phyloP scores from a whole-genome alignment of 2,888 invertebrate genomes.

The Hyles lineata region DNA sequence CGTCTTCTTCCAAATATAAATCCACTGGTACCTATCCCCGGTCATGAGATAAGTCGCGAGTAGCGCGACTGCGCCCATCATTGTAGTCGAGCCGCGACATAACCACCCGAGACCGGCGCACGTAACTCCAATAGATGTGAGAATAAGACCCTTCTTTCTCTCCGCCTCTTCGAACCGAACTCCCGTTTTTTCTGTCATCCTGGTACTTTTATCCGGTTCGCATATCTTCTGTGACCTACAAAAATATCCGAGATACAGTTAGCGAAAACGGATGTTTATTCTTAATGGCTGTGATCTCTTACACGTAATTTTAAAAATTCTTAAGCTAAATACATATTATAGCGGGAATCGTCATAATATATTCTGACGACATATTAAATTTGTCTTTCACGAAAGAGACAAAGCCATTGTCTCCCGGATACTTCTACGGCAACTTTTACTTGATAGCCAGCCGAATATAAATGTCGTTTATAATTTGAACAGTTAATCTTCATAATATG shows the following conservation, averaged over 20 bases:
- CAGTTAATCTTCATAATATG: too few relatives aligned
- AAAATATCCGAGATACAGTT: constrained; percentile 19
- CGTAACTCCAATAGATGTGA: constrained; percentile 55
- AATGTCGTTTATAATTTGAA: too few relatives aligned
- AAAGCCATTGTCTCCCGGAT: too few relatives aligned
- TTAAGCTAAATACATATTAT: too few relatives aligned
- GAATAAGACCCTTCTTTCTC: constrained; percentile 57
- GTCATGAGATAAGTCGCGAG: constrained; percentile 69
- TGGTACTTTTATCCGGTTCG: constrained; percentile 53
- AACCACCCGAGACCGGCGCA: constrained; percentile 62
- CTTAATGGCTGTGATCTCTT: too few relatives aligned
- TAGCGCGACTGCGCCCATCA: constrained; percentile 56
- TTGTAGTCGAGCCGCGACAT: constrained; percentile 51
- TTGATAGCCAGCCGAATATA: too few relatives aligned
- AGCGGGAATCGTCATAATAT: too few relatives aligned
- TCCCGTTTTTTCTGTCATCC: constrained; percentile 74
- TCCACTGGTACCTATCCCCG: constrained; percentile 78
- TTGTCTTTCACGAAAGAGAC: too few relatives aligned
- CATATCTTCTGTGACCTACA: constrained; percentile 49
- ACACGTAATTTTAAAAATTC: too few relatives aligned
- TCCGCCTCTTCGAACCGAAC: constrained; percentile 78
- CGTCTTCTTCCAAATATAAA: constrained; percentile 78
- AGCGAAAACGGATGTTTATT: too few relatives aligned
- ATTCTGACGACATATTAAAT: too few relatives aligned
- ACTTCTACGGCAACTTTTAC: too few relatives aligned